Evolutionary conservation across 1,140 invertebrate species (phyloP).

Genomic region (Mycetomoellerius zeteki): DNA sequence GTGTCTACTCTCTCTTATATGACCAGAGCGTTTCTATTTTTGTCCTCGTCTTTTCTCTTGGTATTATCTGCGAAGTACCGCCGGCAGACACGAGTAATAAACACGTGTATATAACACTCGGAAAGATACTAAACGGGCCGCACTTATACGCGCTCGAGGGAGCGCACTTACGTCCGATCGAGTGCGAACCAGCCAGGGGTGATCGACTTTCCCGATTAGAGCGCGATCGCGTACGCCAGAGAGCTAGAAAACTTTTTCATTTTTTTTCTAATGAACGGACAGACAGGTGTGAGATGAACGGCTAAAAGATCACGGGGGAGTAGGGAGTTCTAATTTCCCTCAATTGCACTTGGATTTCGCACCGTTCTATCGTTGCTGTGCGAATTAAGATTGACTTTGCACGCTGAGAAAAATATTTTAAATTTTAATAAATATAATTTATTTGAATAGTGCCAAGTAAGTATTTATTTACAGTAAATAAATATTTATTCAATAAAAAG

Average conservation of each 20-base stretch:
- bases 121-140: constrained; percentile 61
- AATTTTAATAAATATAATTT: too few relatives aligned
- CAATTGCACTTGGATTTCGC: too few relatives aligned
- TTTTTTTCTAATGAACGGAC: not conserved
- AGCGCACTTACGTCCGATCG: constrained; percentile 45
- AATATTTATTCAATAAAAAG: too few relatives aligned
- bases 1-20: not conserved
- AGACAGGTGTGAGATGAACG: not conserved
- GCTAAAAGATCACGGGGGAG: not conserved
- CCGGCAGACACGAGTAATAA: constrained; percentile 57
- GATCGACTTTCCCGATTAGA: constrained; percentile 55
- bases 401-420: too few relatives aligned
- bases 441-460: too few relatives aligned
- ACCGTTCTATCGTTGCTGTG: not conserved
- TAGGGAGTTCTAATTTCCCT: not conserved
- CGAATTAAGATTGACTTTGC: not conserved
- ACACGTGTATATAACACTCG: constrained; percentile 68
- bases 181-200: constrained; percentile 41
- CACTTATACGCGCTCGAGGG: constrained; percentile 33
- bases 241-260: constrained; percentile 25
- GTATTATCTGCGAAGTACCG: constrained; percentile 54
- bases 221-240: not conserved
- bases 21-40: constrained; percentile 50
- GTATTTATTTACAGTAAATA: too few relatives aligned
- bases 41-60: constrained; percentile 56